Evolutionary conservation across 2,888 invertebrate species (phyloP).

Genomic region (Carabus problematicus): DNA sequence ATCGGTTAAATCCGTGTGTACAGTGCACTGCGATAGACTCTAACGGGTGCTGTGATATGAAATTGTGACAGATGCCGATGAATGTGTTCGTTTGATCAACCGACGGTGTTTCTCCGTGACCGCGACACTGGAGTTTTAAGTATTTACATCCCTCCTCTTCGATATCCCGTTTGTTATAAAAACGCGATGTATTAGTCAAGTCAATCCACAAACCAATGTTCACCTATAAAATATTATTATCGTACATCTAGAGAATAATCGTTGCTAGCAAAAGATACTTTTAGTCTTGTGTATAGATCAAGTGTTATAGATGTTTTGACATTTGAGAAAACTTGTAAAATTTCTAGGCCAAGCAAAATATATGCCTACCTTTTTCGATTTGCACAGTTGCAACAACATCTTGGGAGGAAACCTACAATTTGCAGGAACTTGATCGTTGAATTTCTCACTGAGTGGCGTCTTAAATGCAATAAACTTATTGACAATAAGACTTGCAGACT

Average conservation of each 20-base stretch:
- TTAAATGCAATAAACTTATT: constrained; percentile 93
- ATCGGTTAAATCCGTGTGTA: constrained; percentile 98
- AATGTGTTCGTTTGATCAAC: constrained; percentile 84
- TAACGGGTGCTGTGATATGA: constrained; percentile 79
- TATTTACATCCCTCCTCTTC: constrained; percentile 81
- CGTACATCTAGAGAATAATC: no score
- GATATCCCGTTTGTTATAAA: constrained; percentile 85
- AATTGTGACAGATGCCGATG: constrained; percentile 78
- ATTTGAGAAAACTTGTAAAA: background rate
- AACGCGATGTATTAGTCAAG: constrained; percentile 92
- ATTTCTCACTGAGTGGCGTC: constrained; percentile 86
- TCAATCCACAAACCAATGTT: constrained; percentile 96
- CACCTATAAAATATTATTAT: constrained; percentile 62
- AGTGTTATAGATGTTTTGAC: constrained; percentile 3
- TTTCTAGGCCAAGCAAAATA: constrained; percentile 2
- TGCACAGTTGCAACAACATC: constrained; percentile 84
- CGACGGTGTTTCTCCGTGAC: constrained; percentile 93
- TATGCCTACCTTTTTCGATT: constrained; percentile 72
- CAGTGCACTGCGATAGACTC: constrained; percentile 88
- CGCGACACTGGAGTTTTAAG: constrained; percentile 86
- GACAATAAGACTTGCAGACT: constrained; percentile 73
- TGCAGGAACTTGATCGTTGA: constrained; percentile 84
- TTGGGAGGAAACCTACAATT: constrained; percentile 84
- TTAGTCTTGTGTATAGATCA: no score
- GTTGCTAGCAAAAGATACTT: no score